Evolutionary conservation across 2,797 vertebrate genomes (phyloP).

Genomic region (Nothura maculosa): DNA sequence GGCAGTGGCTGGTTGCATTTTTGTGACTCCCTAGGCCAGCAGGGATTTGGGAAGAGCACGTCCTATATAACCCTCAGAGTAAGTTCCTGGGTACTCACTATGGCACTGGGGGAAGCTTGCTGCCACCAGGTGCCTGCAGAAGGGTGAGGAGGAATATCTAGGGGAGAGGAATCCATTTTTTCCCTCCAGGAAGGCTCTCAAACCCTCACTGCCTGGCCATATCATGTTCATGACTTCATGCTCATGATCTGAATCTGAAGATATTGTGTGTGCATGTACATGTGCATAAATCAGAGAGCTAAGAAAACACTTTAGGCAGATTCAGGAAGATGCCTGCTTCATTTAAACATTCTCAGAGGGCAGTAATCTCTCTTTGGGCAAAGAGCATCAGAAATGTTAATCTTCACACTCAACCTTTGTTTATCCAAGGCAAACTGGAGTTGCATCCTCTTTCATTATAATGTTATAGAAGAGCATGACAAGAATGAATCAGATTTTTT

Average conservation of each 20-base stretch:
- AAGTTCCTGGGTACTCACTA: neutral
- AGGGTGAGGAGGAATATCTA: neutral
- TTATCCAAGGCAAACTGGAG: neutral
- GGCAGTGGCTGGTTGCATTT: neutral
- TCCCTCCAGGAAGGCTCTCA: neutral
- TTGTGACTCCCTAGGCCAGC: neutral
- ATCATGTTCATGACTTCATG: neutral
- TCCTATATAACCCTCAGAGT: neutral
- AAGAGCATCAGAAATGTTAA: neutral
- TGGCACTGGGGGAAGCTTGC: neutral
- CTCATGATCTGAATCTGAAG: neutral
- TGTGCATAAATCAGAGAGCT: neutral
- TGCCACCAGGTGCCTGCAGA: neutral
- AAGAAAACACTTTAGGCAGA: neutral
- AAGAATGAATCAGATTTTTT: neutral
- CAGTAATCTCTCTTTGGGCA: neutral
- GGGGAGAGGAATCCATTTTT: neutral
- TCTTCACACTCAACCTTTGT: neutral
- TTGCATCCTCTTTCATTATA: neutral
- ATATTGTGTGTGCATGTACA: accelerated
- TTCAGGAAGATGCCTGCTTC: neutral
- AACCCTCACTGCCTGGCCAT: neutral
- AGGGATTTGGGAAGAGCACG: neutral
- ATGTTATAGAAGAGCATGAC: neutral
- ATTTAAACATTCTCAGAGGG: neutral